These are phyloP conservation scores for Poicephalus meyeri DNA, from an alignment of 2,113 vertebrate species.

Conservation along the genomic window DNA sequence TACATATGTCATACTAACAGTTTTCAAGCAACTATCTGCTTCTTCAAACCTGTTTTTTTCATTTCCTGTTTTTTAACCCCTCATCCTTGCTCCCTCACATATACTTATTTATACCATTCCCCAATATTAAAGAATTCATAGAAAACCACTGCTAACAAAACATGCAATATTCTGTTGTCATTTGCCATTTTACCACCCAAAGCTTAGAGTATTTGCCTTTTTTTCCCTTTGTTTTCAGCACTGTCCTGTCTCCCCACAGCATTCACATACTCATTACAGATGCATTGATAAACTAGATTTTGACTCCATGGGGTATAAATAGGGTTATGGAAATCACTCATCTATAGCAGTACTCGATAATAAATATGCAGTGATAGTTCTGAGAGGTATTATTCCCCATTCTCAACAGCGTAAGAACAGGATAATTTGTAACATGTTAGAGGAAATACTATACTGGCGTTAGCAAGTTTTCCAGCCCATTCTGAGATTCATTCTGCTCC, in stretches of 20 bases:
- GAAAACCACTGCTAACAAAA: slow-evolving; percentile 38
- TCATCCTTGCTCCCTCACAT: not conserved
- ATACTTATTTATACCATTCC: slow-evolving; percentile 18
- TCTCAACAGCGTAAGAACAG: not conserved
- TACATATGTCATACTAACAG: not conserved
- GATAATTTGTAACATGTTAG: slow-evolving; percentile 6
- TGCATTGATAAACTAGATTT: slow-evolving; percentile 47
- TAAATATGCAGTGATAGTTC: slow-evolving; percentile 40
- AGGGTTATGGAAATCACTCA: slow-evolving; percentile 45
- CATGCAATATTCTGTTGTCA: slow-evolving; percentile 41
- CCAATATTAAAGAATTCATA: slow-evolving; percentile 3
- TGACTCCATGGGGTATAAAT: slow-evolving; percentile 29
- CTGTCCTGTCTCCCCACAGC: not conserved
- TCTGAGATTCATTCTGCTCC: not conserved
- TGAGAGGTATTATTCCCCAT: slow-evolving; percentile 12
- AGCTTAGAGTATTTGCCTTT: slow-evolving; percentile 1
- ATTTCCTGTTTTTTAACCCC: not conserved
- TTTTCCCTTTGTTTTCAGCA: slow-evolving; percentile 20
- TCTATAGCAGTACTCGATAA: slow-evolving; percentile 42
- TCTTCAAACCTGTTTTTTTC: not conserved
- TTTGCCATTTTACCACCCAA: slow-evolving; percentile 28
- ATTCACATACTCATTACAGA: slow-evolving; percentile 40
- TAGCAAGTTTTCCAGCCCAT: not conserved
- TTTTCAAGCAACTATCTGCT: slow-evolving; percentile 7
- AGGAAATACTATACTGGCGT: not conserved